Evolutionary conservation across 1,140 invertebrate genomes (phyloP), one percentile per base, ranked within the genome.

Genomic region (Uloborus diversus): DNA sequence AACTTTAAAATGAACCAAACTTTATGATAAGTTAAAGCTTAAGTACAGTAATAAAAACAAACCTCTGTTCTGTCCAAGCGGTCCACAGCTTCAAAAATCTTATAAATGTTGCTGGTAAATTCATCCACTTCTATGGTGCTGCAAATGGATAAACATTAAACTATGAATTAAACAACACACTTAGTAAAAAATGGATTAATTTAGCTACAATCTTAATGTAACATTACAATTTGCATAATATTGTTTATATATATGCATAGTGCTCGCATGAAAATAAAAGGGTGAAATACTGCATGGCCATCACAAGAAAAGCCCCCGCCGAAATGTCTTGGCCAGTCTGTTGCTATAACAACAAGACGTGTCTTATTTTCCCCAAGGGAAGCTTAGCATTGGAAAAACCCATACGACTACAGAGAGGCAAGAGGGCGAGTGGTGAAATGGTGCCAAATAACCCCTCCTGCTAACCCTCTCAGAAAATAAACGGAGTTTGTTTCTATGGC

Each of bases 91-190:
- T 93, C 90, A 88, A 95, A 96, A 79, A 98, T 93, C 78, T 94
- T 88, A 87, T 93, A 97, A 20, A 98, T 86, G 80, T 91, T 91
- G 25, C 87, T 88, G 5, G 94, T 96, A 85, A 97, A 98, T 47
- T 93, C 90, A 88, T 98, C 96, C 7, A 92, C 93, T 89, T 93
- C 88, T n/a, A 97, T 90, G 0, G 94, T 94, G 85, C 94, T 95
- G 90, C 88, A 62, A 28, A 9, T 9, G 17, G 17, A 42, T 42
- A 42, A 42, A 42, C 7, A 17, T 42, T 42, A 42, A 42, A 42
- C 17, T 9, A 42, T 42, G 7, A 42, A 9, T 42, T 42, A 42
- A 42, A 42, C 37, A 42, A 17, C 3, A 53, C 7, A 7, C 20
- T 53, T 53, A 53, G 5, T 53, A 20, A 42, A 42, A 53, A 53